Base-by-base conservation (phyloP, 1,140 invertebrate genomes). In the Pogonomyrmex barbatus region DNA sequence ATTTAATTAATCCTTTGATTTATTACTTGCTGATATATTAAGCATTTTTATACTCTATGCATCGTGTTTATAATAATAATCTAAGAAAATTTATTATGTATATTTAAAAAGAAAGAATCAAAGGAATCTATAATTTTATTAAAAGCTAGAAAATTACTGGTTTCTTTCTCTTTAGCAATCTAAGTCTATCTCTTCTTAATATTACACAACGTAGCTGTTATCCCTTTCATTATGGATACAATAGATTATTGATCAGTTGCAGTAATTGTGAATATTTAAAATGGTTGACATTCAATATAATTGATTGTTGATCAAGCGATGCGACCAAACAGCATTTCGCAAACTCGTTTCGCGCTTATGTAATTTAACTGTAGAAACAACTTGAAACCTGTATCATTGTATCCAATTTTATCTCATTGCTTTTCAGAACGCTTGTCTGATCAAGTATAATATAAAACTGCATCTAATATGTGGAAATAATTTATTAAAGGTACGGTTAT, bases 171-270 rank as follows among this genome's bases (percentile, higher is more conserved):
- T 42, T 76, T 42, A n/a, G 36, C 54, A 5, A 58, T 45, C 2
- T 58, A 39, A 33, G 52, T 58, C 24, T 75, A n/a, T 42, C 52
- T n/a, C 36, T 75, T n/a, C 58, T 75, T 58, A 39, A 58, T 42
- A 75, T 75, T 42, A 42, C 71, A 58, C 52, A 56, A 56, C 24
- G 30, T 36, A 42, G 33, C 71, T 56, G 39, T 75, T 52, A 36
- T 42, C 58, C n/a, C 39, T 54, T 58, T 52, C 24, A 54, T 76
- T 76, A 76, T 76, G 17, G 67, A 70, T 70, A 33, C 67, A 50
- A n/a, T n/a, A 58, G 54, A 60, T 76, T 76, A 76, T 58, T n/a
- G 52, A 75, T 50, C 42, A n/a, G 24, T 75, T 58, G 36, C 36
- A 30, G 10, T 36, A 24, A 58, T 58, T 75, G 42, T 45, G 71